Evolutionary conservation across 2,888 invertebrate species (phyloP).

Genomic region (Diaprepes abbreviatus): DNA sequence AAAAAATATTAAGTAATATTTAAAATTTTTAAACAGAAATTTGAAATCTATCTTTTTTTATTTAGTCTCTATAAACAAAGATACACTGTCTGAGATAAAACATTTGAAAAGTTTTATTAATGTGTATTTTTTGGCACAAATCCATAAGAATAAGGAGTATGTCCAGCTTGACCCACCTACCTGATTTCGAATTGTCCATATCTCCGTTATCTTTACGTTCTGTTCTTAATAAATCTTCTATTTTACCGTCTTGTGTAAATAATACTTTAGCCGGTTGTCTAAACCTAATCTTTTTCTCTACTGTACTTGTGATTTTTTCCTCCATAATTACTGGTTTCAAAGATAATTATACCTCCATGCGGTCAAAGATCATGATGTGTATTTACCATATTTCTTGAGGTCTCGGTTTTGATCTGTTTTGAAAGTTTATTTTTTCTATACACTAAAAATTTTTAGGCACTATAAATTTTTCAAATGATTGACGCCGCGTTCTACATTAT

Average conservation of each 20-base stretch:
- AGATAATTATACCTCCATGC: conserved; percentile 26
- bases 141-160: not conserved
- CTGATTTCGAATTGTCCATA: conserved; percentile 29
- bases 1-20: no score
- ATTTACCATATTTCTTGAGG: conserved; percentile 19
- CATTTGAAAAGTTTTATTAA: not conserved
- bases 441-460: conserved; percentile 17
- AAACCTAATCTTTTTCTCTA: conserved; percentile 69
- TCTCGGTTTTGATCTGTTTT: not conserved
- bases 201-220: conserved; percentile 58
- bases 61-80: not conserved
- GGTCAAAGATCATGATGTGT: conserved; percentile 41
- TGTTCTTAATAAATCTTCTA: conserved; percentile 63
- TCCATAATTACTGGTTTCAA: conserved; percentile 37
- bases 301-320: conserved; percentile 32
- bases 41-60: not conserved
- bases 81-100: no score
- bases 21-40: no score
- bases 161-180: conserved; percentile 8
- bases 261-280: conserved; percentile 66
- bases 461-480: conserved; percentile 10
- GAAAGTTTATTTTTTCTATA: not conserved
- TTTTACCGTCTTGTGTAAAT: conserved; percentile 64
- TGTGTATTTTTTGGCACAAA: conserved; percentile 16
- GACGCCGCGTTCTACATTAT: conserved; percentile 1